phyloP scores from a whole-genome alignment of 2,888 invertebrate genomes.

The Lysandra coridon region DNA sequence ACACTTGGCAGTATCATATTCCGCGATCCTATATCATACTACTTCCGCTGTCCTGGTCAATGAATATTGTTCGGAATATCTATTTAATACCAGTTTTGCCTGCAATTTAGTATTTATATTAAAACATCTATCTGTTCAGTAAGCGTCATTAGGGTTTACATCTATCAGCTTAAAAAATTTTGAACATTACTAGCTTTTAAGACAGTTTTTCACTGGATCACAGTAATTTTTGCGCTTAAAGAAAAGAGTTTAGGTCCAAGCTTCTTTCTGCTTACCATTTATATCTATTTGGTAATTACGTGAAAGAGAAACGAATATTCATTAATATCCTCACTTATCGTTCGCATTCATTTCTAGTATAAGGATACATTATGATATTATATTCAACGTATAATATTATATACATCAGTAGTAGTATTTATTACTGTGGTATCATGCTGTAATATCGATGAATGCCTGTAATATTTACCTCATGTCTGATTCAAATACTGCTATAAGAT shows the following conservation, averaged over 20 bases:
- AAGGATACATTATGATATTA: neutral
- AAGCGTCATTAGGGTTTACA: too few species aligned
- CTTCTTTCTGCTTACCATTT: too few species aligned
- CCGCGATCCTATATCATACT: neutral
- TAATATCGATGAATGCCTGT: neutral
- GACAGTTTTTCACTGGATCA: too few species aligned
- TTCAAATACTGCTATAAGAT: neutral
- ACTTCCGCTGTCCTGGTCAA: neutral
- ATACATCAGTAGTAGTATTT: neutral
- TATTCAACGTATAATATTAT: too few species aligned
- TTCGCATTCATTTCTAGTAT: neutral
- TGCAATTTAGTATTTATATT: neutral
- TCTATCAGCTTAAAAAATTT: too few species aligned
- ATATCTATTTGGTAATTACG: neutral
- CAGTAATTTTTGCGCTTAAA: too few species aligned
- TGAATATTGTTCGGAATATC: neutral
- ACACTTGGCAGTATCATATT: constrained; percentile 9
- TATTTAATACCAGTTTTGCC: neutral
- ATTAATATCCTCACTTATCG: neutral
- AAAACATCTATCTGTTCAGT: too few species aligned
- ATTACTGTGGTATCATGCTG: neutral
- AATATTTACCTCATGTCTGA: neutral
- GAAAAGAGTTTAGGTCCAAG: too few species aligned
- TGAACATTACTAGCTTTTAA: too few species aligned
- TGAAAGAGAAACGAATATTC: neutral